Percentiles rank a stretch among this genome's conserved stretches.
Evolutionary conservation across 2,888 invertebrate genomes (phyloP).

Genomic region (Temnothorax ravouxi): DNA sequence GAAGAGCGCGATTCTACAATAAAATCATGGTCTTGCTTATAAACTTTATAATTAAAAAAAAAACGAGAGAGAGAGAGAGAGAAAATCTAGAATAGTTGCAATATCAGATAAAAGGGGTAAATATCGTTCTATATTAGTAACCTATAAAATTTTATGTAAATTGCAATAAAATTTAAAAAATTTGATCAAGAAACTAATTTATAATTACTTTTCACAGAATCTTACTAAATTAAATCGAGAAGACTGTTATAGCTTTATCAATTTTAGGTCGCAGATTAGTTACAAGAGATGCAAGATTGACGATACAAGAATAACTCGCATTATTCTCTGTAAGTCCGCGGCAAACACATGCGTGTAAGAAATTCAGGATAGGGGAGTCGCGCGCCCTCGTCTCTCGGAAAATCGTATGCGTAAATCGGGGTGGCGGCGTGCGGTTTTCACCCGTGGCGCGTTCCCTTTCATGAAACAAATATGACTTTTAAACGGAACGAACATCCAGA

Average conservation of each 20-base stretch:
- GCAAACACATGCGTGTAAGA: conserved; percentile 21
- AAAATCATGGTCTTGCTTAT: conserved; percentile 18
- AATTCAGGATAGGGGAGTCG: conserved; percentile 30
- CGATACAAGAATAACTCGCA: conserved; percentile 25
- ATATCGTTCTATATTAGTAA: not conserved
- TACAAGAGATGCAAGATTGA: conserved; percentile 9
- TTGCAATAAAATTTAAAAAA: conserved; percentile 1
- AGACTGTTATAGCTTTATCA: not conserved
- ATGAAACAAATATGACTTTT: conserved; percentile 49
- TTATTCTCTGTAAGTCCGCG: conserved; percentile 18
- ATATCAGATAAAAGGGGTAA: not conserved
- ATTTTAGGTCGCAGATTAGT: not conserved
- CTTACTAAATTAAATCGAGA: not conserved
- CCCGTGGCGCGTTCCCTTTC: conserved; percentile 29
- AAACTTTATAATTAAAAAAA: conserved; percentile 47
- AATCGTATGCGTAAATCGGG: conserved; percentile 45
- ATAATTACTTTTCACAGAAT: not conserved
- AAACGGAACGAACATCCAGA: conserved; percentile 53
- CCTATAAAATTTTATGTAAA: not conserved
- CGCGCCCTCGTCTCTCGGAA: conserved; percentile 1
- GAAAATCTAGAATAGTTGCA: not conserved
- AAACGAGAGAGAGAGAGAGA: not conserved
- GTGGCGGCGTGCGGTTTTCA: conserved; percentile 39
- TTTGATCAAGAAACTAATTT: not conserved
- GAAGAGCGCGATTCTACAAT: conserved; percentile 10